Evolutionary conservation across 2,113 vertebrate species (phyloP).

Genomic region (Nycticorax nycticorax): DNA sequence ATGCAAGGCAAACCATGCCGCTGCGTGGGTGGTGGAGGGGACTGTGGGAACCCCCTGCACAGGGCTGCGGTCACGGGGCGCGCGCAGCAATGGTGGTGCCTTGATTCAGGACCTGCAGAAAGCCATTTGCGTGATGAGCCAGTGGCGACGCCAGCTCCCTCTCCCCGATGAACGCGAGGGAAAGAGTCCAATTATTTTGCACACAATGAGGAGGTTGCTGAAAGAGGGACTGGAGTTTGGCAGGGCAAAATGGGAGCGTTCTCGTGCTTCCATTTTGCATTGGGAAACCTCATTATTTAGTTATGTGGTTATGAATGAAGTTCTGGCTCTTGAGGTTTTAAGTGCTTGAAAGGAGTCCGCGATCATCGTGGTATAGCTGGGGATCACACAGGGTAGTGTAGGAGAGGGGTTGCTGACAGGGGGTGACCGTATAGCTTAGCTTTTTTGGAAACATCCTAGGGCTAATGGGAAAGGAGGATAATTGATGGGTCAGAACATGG

Average conservation of each 20-base stretch:
- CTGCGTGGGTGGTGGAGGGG: not conserved
- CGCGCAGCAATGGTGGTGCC: not conserved
- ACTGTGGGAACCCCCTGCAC: not conserved
- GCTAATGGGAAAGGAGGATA: not conserved
- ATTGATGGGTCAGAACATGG: not conserved
- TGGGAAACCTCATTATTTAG: constrained; percentile 15
- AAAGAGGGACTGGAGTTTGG: constrained; percentile 35
- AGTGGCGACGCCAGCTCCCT: not conserved
- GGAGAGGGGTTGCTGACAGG: not conserved
- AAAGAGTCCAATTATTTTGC: constrained; percentile 27
- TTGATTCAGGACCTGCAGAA: not conserved
- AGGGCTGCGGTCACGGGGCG: not conserved
- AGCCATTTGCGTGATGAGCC: not conserved
- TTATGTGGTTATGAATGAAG: not conserved
- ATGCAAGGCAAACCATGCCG: not conserved
- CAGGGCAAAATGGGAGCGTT: constrained; percentile 4
- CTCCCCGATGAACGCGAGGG: not conserved
- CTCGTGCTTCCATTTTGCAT: constrained; percentile 7
- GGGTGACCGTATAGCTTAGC: not conserved
- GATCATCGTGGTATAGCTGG: not conserved
- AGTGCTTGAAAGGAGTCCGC: not conserved
- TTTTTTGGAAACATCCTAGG: not conserved
- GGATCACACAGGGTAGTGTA: not conserved
- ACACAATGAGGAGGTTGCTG: constrained; percentile 18
- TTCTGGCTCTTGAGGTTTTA: not conserved